Evolutionary conservation across 2,888 invertebrate genomes (phyloP), one percentile per base, ranked within the genome.

Genomic region (Microctonus hyperodae): DNA sequence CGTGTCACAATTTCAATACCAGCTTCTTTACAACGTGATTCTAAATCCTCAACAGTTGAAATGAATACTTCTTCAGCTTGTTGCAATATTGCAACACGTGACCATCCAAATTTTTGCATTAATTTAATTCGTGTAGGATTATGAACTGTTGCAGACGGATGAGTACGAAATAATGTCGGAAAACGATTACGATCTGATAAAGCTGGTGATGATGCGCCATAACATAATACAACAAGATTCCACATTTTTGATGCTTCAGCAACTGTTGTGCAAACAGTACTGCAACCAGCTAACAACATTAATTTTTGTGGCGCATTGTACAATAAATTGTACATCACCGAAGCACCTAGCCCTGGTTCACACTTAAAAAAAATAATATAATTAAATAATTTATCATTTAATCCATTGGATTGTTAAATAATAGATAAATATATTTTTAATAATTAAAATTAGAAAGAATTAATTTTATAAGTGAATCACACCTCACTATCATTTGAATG

Each of bases 221-320:
- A 99, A 80, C 98, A 98, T 37, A 99, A 87, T 87, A 99, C 98
- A 83, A 99, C 95, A 71, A 99, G 90, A 86, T 99, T 98, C 98
- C 98, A 99, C 95, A 98, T 98, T 86, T 97, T 97, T 65, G 98
- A 98, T 50, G 98, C 97, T 86, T 99, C 98, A 1, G 98, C 98
- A 13, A 99, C 97, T 53, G 98, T 97, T 23, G 99, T 99, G 81
- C 98, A 98, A 28, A 99, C 98, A 9, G 97, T 97, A 77, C 97
- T 97, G 85, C 99, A 99, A 62, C 99, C 99, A 48, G 96, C 96
- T 61, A 99, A 87, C 70, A 98, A 86, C 88, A 97, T 92, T 79
- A 97, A 87, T 86, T 97, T 98, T 82, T 94, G 94, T 20, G 97
- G 97, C 69, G 92, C 92, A 85, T 93, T 96, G 88, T 99, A 99